A percentile compares a stretch with the other conserved stretches of the same genome.
Conservation (phyloP, 2,888 invertebrate species). For the Pyrgus malvae region DNA sequence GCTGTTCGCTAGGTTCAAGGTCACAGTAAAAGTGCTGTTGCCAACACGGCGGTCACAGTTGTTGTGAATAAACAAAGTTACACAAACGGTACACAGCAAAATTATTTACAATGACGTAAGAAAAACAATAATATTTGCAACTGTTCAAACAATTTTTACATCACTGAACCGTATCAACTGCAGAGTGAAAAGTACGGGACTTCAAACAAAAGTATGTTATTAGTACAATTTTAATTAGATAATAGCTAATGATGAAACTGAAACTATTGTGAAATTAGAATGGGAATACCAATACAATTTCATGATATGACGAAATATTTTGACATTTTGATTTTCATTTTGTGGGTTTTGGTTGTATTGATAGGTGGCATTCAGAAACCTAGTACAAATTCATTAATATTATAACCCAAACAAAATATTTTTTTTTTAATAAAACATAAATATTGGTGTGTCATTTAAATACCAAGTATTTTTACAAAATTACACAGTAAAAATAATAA, state of each 20-base stretch:
- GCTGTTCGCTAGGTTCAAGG: conserved; percentile 69
- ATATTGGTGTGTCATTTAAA: too few species aligned
- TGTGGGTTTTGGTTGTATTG: not conserved
- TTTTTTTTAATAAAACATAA: too few species aligned
- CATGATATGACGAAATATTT: conserved; percentile 39
- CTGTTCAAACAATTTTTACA: conserved; percentile 52
- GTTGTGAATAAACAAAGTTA: conserved; percentile 67
- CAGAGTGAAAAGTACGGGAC: too few species aligned
- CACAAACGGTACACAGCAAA: conserved; percentile 64
- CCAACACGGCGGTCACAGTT: conserved; percentile 49
- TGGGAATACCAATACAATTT: conserved; percentile 31
- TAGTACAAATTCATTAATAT: not conserved
- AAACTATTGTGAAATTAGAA: conserved; percentile 29
- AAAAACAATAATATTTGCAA: conserved; percentile 55
- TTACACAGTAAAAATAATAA: too few species aligned
- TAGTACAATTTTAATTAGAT: conserved; percentile 6
- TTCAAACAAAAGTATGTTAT: not conserved
- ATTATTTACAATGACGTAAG: conserved; percentile 71
- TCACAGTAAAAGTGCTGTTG: conserved; percentile 48
- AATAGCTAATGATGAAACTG: conserved; percentile 18
- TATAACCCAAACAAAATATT: not conserved
- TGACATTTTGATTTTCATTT: conserved; percentile 35
- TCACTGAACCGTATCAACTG: conserved; percentile 9
- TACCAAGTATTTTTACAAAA: too few species aligned
- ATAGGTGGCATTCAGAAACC: conserved; percentile 5